Evolutionary conservation across 2,113 vertebrate genomes (phyloP), one percentile per base, ranked within the genome.

Genomic region (Heterotilapia buettikoferi): DNA sequence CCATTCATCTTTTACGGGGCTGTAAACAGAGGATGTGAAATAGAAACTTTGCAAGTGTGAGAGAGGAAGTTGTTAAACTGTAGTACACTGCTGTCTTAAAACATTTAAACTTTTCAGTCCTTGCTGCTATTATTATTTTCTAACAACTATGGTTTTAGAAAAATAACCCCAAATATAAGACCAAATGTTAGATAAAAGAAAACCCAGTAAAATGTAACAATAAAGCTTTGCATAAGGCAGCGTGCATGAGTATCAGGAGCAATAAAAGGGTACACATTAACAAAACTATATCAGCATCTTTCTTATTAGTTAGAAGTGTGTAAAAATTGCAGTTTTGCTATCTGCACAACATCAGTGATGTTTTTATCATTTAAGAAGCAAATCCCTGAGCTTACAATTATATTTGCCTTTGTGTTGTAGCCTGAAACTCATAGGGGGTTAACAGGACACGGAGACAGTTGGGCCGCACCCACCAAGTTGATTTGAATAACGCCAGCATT

Each of bases 401-500:
- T 21, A 19, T 73, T 53, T 6, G 82, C 54, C 91, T 94, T 94
- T 93, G 91, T 95, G 90, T 85, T 19, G 26, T 4, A 24, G 71
- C 38, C 68, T 87, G 59, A 18, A 57, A 87, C 89, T 82, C 86
- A 33, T 90, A 81, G 83, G 79, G 95, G 92, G 94, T 95, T 96
- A 95, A 95, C 92, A 94, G 95, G 93, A 94, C 89, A 80, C 59
- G 80, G 88, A 95, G 94, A 91, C 95, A 92, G 95, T 96, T 95
- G 94, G 93, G 94, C 94, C 93, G 90, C 95, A 94, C 94, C 95
- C 94, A 93, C 93, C 81, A 81, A 86, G 93, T 84, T 93, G 63
- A 95, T 95, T 95, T 96, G 87, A 95, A 96, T 95, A 95, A 94
- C 85, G 87, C 92, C 90, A 90, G 90, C 90, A 83, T 95, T 95